phyloP scores from a whole-genome alignment of 2,113 vertebrate genomes.

The Oryzias curvinotus region DNA sequence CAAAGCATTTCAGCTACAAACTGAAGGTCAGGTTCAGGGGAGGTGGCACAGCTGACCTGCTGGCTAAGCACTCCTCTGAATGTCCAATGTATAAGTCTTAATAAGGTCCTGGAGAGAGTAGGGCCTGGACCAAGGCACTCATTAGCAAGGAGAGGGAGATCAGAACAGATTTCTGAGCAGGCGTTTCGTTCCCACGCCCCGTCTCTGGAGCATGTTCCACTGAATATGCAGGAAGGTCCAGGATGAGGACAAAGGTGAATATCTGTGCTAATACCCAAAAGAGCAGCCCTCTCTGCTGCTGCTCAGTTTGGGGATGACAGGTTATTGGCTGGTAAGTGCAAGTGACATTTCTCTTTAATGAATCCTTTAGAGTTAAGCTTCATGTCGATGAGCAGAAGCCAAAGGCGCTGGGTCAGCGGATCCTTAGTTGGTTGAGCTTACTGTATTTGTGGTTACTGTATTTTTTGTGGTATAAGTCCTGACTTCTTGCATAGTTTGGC shows the following conservation, averaged over 20 bases:
- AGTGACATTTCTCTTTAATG: slow-evolving; percentile 10
- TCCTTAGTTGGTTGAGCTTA: too few relatives aligned
- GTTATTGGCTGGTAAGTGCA: background rate
- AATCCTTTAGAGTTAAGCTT: slow-evolving; percentile 12
- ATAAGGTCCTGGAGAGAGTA: slow-evolving; percentile 53
- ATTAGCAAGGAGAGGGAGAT: slow-evolving; percentile 47
- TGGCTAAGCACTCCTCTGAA: slow-evolving; percentile 54
- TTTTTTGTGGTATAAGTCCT: too few relatives aligned
- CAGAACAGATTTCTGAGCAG: slow-evolving; percentile 31
- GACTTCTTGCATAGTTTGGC: too few relatives aligned
- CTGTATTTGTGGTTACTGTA: too few relatives aligned
- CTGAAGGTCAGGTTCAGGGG: slow-evolving; percentile 45
- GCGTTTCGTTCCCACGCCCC: slow-evolving; percentile 2
- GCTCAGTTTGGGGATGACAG: background rate
- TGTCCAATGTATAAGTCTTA: slow-evolving; percentile 54
- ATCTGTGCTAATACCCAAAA: background rate
- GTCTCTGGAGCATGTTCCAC: slow-evolving; percentile 12
- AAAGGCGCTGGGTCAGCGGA: too few relatives aligned
- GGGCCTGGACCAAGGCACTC: slow-evolving; percentile 28
- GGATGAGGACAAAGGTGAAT: slow-evolving; percentile 14
- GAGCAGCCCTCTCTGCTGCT: background rate
- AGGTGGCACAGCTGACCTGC: slow-evolving; percentile 54
- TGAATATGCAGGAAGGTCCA: slow-evolving; percentile 37
- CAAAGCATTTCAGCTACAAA: slow-evolving; percentile 34
- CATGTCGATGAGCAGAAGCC: background rate